Base-by-base conservation (phyloP, 1,140 invertebrate genomes). In the Drosophila ironensis region DNA sequence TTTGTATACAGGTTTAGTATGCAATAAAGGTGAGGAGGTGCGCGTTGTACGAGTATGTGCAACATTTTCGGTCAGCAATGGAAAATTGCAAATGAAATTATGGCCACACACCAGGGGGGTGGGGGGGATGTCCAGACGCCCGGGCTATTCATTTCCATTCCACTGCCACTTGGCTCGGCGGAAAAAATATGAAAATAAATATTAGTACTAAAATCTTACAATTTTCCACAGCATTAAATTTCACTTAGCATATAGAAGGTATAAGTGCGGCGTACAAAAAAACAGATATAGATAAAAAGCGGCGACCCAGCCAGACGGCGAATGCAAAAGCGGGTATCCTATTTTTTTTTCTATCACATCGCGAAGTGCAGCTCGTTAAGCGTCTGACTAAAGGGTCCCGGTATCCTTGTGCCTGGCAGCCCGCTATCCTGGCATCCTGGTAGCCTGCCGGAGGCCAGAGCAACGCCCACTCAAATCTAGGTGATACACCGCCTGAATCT, bases 171-270 rank as follows among this genome's bases (percentile, higher is more conserved):
- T 14, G n/a, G 28, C 35, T 28, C 56, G 22, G 25, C 57, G 51
- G 6, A 57, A 60, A n/a, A 60, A 60, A 74, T 74, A 63, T 74
- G 59, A 53, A 74, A 74, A 76, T 75, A 76, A 76, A 76, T 76
- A 76, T 76, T 76, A 71, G 72, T 64, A 57, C 30, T 38, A 56
- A 66, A 70, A 70, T 76, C 72, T 75, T 70, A 70, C 72, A 76
- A 76, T 76, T 76, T 77, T 77, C 74, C 74, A 77, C 54, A 72
- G 73, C 73, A 77, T 77, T 77, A 77, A 77, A 72, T 77, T 77
- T 77, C 68, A 77, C 61, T 77, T 77, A 67, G 60, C 74, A 72
- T 72, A 77, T 42, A 72, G 47, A 60, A 71, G 64, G 50, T 53
- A 57, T 24, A 41, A 25, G 33, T 24, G 45, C 16, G 16, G 38